Percentiles rank a stretch among this genome's conserved stretches.
These are phyloP conservation scores for Abrostola tripartita DNA, from an alignment of 2,888 invertebrate species.

Conservation along the genomic window DNA sequence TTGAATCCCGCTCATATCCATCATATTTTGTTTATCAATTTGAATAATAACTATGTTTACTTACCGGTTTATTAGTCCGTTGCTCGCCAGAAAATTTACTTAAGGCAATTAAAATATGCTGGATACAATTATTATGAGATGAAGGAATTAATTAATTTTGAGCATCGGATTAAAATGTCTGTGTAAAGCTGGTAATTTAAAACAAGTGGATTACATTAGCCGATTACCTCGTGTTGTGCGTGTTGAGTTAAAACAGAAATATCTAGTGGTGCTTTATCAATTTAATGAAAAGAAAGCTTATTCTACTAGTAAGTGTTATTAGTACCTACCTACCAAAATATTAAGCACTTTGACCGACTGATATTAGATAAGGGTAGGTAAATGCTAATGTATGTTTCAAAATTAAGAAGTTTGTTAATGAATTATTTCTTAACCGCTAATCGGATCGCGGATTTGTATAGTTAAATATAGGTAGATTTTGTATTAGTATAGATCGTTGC, in stretches of 20 bases:
- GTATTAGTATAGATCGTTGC: too few species aligned
- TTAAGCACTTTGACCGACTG: too few species aligned
- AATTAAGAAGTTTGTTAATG: too few species aligned
- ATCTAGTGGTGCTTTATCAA: background rate
- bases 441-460: too few species aligned
- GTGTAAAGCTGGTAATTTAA: slow-evolving; percentile 14
- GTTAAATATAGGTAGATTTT: too few species aligned
- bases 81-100: background rate
- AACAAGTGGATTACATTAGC: slow-evolving; percentile 15
- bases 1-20: too few species aligned
- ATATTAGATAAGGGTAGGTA: too few species aligned
- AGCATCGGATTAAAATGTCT: slow-evolving; percentile 11
- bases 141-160: slow-evolving; percentile 24
- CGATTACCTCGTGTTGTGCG: slow-evolving; percentile 25
- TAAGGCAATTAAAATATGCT: slow-evolving; percentile 12
- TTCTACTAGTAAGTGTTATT: background rate
- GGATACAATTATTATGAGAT: slow-evolving; percentile 16
- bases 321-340: background rate
- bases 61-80: too few species aligned
- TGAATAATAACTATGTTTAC: too few species aligned
- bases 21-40: too few species aligned
- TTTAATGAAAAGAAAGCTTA: background rate
- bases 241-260: background rate
- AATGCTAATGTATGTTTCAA: too few species aligned
- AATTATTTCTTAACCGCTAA: too few species aligned